phyloP scores from a whole-genome alignment of 2,888 invertebrate species.

The Alloplasta piceator region DNA sequence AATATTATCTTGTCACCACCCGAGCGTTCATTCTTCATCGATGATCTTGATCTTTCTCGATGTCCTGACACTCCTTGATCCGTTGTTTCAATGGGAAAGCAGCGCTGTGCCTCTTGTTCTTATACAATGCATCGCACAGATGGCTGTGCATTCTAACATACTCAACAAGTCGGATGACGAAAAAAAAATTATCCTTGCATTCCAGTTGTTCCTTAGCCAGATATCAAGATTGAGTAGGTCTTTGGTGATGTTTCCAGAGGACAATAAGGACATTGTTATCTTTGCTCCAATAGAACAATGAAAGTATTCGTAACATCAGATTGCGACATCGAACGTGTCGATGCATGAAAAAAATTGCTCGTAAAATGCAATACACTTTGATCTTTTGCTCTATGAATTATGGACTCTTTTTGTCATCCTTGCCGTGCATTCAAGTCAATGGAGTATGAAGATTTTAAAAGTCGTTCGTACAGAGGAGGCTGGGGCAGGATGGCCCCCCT shows the following conservation, averaged over 20 bases:
- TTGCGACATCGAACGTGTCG: no score
- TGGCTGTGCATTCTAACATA: neutral
- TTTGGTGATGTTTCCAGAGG: conserved; percentile 8
- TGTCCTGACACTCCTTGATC: conserved; percentile 13
- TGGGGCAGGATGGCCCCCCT: no score
- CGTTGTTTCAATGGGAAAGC: neutral
- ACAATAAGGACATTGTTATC: conserved; percentile 56
- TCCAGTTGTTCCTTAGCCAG: conserved; percentile 3
- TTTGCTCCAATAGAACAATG: conserved; percentile 8
- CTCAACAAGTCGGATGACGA: conserved; percentile 7
- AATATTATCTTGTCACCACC: neutral
- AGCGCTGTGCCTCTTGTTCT: conserved; percentile 20
- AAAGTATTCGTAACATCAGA: neutral
- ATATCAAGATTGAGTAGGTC: conserved; percentile 26
- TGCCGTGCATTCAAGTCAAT: no score
- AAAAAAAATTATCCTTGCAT: neutral
- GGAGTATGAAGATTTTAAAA: no score
- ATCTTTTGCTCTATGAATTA: no score
- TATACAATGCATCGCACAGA: conserved; percentile 8
- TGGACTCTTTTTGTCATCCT: no score
- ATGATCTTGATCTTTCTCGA: conserved; percentile 29
- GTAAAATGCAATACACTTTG: no score
- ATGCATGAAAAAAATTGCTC: no score
- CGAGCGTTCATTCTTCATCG: conserved; percentile 18
- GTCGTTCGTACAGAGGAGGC: no score